These are phyloP conservation scores for Leptopilina clavipes DNA, from an alignment of 1,140 invertebrate genomes.

Conservation along the genomic window DNA sequence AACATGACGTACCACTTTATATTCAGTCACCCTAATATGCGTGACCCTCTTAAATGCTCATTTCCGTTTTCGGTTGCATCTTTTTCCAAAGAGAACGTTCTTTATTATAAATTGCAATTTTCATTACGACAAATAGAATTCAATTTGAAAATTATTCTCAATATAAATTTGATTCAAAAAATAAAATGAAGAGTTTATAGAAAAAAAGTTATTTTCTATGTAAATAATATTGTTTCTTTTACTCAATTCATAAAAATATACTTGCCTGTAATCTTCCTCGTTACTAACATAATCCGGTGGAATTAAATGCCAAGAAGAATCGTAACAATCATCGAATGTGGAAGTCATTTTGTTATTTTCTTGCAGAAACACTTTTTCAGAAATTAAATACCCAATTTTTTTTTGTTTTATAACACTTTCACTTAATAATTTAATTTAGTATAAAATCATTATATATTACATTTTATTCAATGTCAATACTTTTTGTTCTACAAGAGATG, in stretches of 20 bases:
- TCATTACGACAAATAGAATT: background rate
- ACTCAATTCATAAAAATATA: background rate
- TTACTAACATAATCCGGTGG: slow-evolving; percentile 80
- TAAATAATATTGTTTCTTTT: too few relatives aligned
- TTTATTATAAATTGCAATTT: background rate
- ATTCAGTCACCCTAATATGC: slow-evolving; percentile 54
- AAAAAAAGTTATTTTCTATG: too few relatives aligned
- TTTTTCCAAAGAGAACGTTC: slow-evolving; percentile 40
- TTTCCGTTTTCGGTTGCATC: slow-evolving; percentile 60
- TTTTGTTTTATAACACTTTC: slow-evolving; percentile 11
- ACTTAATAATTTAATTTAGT: background rate
- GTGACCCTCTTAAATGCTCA: slow-evolving; percentile 60
- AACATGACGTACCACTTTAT: slow-evolving; percentile 68
- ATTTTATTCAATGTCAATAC: background rate
- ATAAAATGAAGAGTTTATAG: too few relatives aligned
- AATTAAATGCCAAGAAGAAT: slow-evolving; percentile 80
- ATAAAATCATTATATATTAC: slow-evolving; percentile 37
- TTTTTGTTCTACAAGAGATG: background rate
- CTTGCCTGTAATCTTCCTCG: slow-evolving; percentile 77
- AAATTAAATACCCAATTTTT: slow-evolving; percentile 37
- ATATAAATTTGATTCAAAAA: too few relatives aligned
- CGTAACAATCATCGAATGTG: slow-evolving; percentile 78
- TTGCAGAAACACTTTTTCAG: slow-evolving; percentile 40
- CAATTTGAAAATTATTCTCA: too few relatives aligned
- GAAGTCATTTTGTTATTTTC: slow-evolving; percentile 60